Conservation (phyloP, 2,797 vertebrate genomes). For the Loriculus beryllinus region DNA sequence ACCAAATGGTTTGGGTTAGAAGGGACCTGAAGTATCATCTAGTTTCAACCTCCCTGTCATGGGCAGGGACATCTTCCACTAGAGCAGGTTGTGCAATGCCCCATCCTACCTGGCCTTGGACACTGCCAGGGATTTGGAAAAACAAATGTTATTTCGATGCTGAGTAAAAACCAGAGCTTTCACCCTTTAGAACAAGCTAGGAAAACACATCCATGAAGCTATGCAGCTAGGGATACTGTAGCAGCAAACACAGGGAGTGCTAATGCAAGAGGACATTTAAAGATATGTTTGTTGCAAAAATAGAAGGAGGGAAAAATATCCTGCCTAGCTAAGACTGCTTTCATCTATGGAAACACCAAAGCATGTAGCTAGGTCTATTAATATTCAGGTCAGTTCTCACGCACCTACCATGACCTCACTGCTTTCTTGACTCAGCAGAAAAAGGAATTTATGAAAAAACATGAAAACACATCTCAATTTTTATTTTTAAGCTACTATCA, state of each 20-base stretch:
- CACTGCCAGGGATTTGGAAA: not conserved
- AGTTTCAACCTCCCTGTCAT: not conserved
- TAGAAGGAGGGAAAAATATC: not conserved
- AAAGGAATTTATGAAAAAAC: not conserved
- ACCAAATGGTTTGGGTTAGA: not conserved
- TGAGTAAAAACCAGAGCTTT: not conserved
- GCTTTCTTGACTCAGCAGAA: conserved; percentile 53
- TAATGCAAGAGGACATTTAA: not conserved
- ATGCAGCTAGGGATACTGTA: not conserved
- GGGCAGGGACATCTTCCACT: not conserved
- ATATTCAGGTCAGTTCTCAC: conserved; percentile 40
- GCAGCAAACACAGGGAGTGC: not conserved
- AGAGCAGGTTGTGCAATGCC: not conserved
- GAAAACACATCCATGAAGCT: not conserved
- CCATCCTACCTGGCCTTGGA: not conserved
- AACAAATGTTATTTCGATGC: not conserved
- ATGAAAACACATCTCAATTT: not conserved
- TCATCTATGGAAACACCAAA: not conserved
- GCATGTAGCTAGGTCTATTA: conserved; percentile 3
- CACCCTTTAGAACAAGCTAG: not conserved
- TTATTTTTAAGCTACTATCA: not conserved
- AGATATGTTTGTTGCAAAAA: not conserved
- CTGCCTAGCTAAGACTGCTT: not conserved
- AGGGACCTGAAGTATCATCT: not conserved
- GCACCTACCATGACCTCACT: conserved; percentile 21